These are phyloP conservation scores for Eupithecia subfuscata DNA, from an alignment of 2,888 invertebrate genomes.

Conservation along the genomic window DNA sequence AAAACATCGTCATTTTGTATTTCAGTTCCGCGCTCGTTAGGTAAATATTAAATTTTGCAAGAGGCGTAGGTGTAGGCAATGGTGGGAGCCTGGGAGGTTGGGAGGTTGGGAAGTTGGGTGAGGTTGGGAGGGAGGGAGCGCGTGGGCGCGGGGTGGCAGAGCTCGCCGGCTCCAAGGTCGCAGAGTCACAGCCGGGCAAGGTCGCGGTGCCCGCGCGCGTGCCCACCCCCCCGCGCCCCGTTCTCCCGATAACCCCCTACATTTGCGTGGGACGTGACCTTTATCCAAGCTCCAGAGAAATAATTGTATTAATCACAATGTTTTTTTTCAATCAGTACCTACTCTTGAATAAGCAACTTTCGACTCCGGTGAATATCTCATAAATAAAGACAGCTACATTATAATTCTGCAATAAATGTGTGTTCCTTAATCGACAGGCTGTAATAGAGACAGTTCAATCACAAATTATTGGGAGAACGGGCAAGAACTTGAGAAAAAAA, in stretches of 20 bases:
- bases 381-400: background rate
- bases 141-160: slow-evolving; percentile 59
- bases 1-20: slow-evolving; percentile 49
- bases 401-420: background rate
- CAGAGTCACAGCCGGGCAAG: slow-evolving; percentile 84
- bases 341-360: slow-evolving; percentile 39
- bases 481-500: background rate
- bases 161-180: slow-evolving; percentile 79
- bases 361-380: background rate
- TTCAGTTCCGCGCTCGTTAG: slow-evolving; percentile 58
- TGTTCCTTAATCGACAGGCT: background rate
- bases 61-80: slow-evolving; percentile 66
- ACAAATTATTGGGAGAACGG: background rate
- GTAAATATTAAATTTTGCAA: slow-evolving; percentile 75
- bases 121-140: too few species aligned
- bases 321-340: slow-evolving; percentile 58
- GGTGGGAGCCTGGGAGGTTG: slow-evolving; percentile 52
- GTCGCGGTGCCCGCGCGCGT: slow-evolving; percentile 82
- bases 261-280: slow-evolving; percentile 83
- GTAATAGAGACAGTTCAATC: background rate
- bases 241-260: slow-evolving; percentile 74
- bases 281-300: slow-evolving; percentile 80
- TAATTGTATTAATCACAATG: slow-evolving; percentile 78
- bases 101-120: slow-evolving; percentile 52
- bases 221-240: slow-evolving; percentile 61